Conservation (phyloP, 2,113 vertebrate genomes). For the Promerops cafer region DNA sequence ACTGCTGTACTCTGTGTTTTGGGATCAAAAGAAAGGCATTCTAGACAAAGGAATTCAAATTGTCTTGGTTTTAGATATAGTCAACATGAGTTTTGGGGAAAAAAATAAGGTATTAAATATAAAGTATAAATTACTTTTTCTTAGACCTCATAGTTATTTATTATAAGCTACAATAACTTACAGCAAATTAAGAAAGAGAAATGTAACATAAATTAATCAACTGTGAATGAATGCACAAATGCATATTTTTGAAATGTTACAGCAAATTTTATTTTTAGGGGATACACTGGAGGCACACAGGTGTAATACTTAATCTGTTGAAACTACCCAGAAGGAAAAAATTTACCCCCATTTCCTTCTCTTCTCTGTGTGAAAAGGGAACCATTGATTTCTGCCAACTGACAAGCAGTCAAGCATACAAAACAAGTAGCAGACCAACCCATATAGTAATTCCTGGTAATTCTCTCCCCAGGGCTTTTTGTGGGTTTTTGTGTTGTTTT, state of each 20-base stretch:
- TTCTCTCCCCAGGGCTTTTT: slow-evolving; percentile 18
- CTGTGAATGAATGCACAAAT: not conserved
- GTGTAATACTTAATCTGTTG: slow-evolving; percentile 20
- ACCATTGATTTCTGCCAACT: slow-evolving; percentile 56
- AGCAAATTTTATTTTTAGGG: not conserved
- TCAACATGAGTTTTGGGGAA: not conserved
- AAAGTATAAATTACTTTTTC: not conserved
- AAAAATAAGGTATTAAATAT: not conserved
- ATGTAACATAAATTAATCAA: not conserved
- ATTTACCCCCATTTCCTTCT: not conserved
- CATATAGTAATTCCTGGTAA: slow-evolving; percentile 30
- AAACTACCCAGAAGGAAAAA: not conserved
- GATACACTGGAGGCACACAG: not conserved
- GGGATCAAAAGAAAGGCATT: not conserved
- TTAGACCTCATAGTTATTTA: not conserved
- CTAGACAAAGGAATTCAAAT: not conserved
- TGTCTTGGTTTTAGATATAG: not conserved
- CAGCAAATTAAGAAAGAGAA: not conserved
- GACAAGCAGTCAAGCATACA: slow-evolving; percentile 47
- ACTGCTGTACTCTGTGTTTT: not conserved
- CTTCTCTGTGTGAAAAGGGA: slow-evolving; percentile 1
- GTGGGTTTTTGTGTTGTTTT: not conserved
- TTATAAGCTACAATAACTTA: not conserved
- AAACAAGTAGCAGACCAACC: slow-evolving; percentile 42
- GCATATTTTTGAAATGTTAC: not conserved